Evolutionary conservation across 37 sponge, comb jelly and placozoan genomes (phyloP).

Genomic region (Diacarnus erythraeanus): DNA sequence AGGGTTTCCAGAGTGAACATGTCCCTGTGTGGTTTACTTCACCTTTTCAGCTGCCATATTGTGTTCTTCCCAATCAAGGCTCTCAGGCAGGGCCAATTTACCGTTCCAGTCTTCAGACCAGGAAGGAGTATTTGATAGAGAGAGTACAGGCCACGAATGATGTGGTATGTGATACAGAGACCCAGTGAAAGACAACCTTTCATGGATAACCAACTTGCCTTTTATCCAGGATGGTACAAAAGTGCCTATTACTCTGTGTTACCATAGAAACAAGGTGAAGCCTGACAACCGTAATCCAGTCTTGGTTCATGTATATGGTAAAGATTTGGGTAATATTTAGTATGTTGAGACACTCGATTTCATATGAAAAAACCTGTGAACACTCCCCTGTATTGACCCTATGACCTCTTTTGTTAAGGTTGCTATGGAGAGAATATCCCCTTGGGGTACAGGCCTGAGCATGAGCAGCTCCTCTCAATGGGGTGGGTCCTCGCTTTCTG

Average conservation of each 20-base stretch:
- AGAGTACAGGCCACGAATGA: neutral
- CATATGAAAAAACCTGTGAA: neutral
- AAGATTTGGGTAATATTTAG: too few relatives aligned
- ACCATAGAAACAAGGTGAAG: conserved; percentile 6
- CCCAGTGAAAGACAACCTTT: too few relatives aligned
- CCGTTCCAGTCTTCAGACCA: neutral
- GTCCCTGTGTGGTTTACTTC: neutral
- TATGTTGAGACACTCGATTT: too few relatives aligned
- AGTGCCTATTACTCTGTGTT: conserved; percentile 48
- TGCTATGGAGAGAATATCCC: conserved; percentile 38
- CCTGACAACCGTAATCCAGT: conserved; percentile 8
- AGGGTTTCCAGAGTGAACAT: neutral
- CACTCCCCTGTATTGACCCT: neutral
- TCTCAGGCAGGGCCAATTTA: neutral
- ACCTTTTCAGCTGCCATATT: neutral
- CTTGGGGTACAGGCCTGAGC: conserved; percentile 13
- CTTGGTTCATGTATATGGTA: conserved; percentile 41
- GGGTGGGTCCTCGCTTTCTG: conserved; percentile 71
- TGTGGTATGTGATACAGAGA: neutral
- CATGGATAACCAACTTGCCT: too few relatives aligned
- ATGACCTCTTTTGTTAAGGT: conserved; percentile 19
- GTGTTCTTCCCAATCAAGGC: neutral
- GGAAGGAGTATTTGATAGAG: neutral
- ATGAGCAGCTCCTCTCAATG: conserved; percentile 29
- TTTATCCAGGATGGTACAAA: conserved; percentile 45